These are phyloP conservation scores for Rhizoglyphus robini DNA, from an alignment of 1,140 invertebrate genomes.

Conservation along the genomic window DNA sequence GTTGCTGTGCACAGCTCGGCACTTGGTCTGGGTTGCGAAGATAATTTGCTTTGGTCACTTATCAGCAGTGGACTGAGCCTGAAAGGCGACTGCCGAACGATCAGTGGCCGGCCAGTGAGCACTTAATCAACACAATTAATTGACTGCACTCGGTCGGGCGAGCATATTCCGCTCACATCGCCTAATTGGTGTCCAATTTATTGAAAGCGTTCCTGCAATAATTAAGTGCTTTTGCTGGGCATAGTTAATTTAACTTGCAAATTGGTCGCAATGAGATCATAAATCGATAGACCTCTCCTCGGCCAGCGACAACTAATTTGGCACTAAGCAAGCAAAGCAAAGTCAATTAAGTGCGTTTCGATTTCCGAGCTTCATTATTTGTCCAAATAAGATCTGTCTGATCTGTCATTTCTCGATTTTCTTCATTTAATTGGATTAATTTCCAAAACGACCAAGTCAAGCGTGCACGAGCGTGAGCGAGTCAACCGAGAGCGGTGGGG, in stretches of 20 bases:
- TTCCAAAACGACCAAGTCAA: neutral
- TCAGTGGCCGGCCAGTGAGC: neutral
- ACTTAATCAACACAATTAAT: neutral
- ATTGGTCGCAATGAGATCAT: constrained; percentile 11
- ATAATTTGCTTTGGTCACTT: constrained; percentile 12
- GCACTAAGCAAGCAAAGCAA: neutral
- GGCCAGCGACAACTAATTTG: neutral
- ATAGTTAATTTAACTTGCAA: constrained; percentile 15
- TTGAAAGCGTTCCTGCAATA: neutral
- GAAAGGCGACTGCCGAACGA: neutral
- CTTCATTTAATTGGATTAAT: constrained; percentile 10
- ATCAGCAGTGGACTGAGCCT: neutral
- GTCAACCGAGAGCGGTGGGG: neutral
- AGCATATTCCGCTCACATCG: neutral
- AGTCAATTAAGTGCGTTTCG: neutral
- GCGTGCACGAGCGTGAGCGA: neutral
- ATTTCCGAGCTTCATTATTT: neutral
- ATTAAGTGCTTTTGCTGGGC: neutral
- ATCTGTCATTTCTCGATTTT: neutral
- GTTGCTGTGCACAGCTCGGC: neutral
- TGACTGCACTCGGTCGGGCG: neutral
- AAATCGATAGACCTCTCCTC: neutral
- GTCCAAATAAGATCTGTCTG: constrained; percentile 6
- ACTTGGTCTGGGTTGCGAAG: constrained; percentile 5
- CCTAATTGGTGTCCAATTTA: constrained; percentile 4